A percentile compares a stretch with the other conserved stretches of the same genome.
These are phyloP conservation scores for Carassius auratus DNA, from an alignment of 2,113 vertebrate species.

Conservation along the genomic window DNA sequence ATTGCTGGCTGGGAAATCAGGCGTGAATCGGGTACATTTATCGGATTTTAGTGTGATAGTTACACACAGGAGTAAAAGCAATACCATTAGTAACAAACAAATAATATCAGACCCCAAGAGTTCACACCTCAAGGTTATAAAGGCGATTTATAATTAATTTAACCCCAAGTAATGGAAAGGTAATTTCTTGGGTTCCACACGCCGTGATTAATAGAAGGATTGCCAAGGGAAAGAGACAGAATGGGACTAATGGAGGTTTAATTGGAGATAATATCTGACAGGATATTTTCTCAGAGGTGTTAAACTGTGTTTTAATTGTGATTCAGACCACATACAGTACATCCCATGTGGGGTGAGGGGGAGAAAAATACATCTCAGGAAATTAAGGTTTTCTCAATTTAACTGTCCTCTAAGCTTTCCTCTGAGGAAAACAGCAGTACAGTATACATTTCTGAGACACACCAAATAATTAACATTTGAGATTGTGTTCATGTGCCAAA, in stretches of 20 bases:
- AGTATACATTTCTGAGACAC: slow-evolving; percentile 8
- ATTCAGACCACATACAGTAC: slow-evolving; percentile 61
- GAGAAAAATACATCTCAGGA: slow-evolving; percentile 60
- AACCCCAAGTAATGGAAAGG: slow-evolving; percentile 45
- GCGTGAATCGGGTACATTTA: slow-evolving; percentile 26
- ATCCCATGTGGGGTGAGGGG: slow-evolving; percentile 49
- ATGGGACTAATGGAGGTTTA: slow-evolving; percentile 43
- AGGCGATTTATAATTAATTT: slow-evolving; percentile 52
- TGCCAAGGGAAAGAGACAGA: slow-evolving; percentile 11
- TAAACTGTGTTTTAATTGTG: slow-evolving; percentile 61
- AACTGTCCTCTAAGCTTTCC: slow-evolving; percentile 38
- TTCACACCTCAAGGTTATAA: slow-evolving; percentile 47
- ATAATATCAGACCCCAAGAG: slow-evolving; percentile 32
- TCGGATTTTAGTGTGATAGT: slow-evolving; percentile 28
- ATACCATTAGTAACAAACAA: slow-evolving; percentile 47
- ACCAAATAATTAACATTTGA: slow-evolving; percentile 22
- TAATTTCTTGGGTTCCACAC: slow-evolving; percentile 44
- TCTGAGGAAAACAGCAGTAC: not conserved
- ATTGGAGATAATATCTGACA: slow-evolving; percentile 67
- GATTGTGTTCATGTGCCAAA: slow-evolving; percentile 29
- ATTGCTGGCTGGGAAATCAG: slow-evolving; percentile 19
- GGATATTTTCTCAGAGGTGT: slow-evolving; percentile 59
- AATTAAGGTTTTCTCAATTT: slow-evolving; percentile 67
- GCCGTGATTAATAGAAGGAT: slow-evolving; percentile 36
- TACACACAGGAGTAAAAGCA: slow-evolving; percentile 42